phyloP scores from a whole-genome alignment of 2,797 vertebrate genomes.

The Pteropus rufus region DNA sequence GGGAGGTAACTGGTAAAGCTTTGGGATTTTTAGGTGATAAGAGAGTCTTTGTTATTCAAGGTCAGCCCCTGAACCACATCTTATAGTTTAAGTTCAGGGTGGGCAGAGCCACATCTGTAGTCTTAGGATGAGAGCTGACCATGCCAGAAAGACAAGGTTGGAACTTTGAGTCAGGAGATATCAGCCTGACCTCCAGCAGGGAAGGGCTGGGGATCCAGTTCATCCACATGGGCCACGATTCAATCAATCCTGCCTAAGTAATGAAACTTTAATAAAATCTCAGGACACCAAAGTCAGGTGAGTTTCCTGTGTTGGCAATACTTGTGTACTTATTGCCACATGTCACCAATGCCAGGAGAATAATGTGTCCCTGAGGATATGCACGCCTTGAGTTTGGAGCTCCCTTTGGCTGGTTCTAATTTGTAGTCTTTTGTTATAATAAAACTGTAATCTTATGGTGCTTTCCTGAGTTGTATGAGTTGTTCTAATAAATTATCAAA shows the following conservation, averaged over 20 bases:
- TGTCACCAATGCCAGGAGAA: neutral
- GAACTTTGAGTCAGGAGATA: neutral
- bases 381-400: neutral
- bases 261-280: neutral
- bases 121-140: neutral
- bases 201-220: neutral
- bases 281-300: neutral
- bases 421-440: neutral
- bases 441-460: neutral
- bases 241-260: neutral
- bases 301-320: neutral
- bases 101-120: neutral
- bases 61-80: neutral
- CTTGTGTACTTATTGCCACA: neutral
- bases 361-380: neutral
- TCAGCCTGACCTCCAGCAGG: neutral
- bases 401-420: neutral
- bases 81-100: neutral
- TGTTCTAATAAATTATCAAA: neutral
- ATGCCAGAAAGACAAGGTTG: neutral
- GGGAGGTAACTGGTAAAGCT: neutral
- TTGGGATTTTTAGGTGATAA: neutral
- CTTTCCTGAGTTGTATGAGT: neutral
- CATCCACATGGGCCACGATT: neutral
- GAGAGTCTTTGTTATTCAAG: neutral